A percentile compares a stretch with the other conserved stretches of the same genome.
These are phyloP conservation scores for Porites lutea DNA, from an alignment of 64 coral and sea anemone genomes.

Conservation along the genomic window DNA sequence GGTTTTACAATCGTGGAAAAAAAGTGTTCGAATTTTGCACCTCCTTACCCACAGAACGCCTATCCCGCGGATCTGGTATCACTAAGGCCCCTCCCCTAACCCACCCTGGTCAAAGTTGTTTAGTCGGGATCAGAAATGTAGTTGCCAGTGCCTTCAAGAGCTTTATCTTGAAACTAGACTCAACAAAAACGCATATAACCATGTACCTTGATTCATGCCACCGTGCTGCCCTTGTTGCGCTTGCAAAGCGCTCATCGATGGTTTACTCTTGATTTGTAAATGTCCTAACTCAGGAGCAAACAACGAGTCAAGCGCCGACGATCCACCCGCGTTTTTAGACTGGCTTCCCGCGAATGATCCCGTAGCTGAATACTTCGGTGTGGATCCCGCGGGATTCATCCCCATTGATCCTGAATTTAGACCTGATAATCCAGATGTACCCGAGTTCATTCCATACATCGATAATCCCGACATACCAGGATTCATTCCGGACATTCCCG, in stretches of 20 bases:
- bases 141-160: too few species aligned
- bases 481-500: slow-evolving; percentile 1
- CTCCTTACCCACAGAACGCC: too few species aligned
- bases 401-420: slow-evolving; percentile 1
- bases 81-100: too few species aligned
- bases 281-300: slow-evolving; percentile 74
- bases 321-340: not conserved
- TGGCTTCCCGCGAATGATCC: slow-evolving; percentile 15
- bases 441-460: not conserved
- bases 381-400: slow-evolving; percentile 36
- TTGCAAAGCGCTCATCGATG: slow-evolving; percentile 56
- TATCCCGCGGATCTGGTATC: too few species aligned
- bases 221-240: slow-evolving; percentile 14
- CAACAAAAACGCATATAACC: not conserved
- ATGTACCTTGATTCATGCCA: not conserved
- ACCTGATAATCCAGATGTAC: slow-evolving; percentile 1
- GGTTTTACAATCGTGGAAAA: too few species aligned
- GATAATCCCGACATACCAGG: not conserved
- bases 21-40: too few species aligned
- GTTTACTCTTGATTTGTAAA: slow-evolving; percentile 62
- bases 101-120: too few species aligned
- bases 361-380: not conserved
- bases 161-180: too few species aligned
- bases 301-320: slow-evolving; percentile 40
- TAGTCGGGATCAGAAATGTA: too few species aligned